Percentiles rank a stretch among this genome's conserved stretches.
These are phyloP conservation scores for Caiman crocodilus DNA, from an alignment of 2,797 vertebrate species.

Conservation along the genomic window DNA sequence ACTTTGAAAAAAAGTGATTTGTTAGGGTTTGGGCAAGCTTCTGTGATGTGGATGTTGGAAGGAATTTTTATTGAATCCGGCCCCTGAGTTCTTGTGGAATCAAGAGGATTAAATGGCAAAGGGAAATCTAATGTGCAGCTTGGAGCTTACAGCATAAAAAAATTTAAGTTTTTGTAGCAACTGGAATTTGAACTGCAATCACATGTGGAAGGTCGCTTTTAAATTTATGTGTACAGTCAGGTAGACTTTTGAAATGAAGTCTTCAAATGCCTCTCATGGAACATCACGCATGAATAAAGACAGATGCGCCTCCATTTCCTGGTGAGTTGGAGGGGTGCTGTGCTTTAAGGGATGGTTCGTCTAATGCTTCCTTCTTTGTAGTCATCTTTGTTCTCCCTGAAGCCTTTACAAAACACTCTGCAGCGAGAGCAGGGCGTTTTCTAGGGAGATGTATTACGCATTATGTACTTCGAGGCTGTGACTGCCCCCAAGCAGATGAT, in stretches of 20 bases:
- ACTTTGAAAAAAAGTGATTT: constrained; percentile 67
- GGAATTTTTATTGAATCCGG: constrained; percentile 78
- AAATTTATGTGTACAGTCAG: constrained; percentile 3
- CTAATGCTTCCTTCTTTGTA: background rate
- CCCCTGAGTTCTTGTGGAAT: constrained; percentile 40
- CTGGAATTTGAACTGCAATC: constrained; percentile 46
- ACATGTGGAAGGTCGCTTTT: constrained; percentile 19
- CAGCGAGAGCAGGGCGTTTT: background rate
- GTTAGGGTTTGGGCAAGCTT: constrained; percentile 67
- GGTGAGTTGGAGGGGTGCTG: background rate
- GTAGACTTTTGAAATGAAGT: constrained; percentile 5
- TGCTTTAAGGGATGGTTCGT: background rate
- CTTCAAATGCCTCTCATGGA: background rate
- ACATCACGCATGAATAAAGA: background rate
- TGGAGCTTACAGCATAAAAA: constrained; percentile 52
- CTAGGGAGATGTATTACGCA: background rate
- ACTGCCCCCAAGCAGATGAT: background rate
- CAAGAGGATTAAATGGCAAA: constrained; percentile 62
- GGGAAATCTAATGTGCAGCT: constrained; percentile 50
- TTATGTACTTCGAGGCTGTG: background rate
- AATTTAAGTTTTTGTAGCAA: constrained; percentile 56
- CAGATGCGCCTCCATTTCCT: background rate
- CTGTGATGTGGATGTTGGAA: constrained; percentile 73
- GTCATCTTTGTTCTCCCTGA: background rate
- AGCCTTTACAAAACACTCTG: background rate